Conservation (phyloP, 1,140 invertebrate species). For the Papilio xuthus region DNA sequence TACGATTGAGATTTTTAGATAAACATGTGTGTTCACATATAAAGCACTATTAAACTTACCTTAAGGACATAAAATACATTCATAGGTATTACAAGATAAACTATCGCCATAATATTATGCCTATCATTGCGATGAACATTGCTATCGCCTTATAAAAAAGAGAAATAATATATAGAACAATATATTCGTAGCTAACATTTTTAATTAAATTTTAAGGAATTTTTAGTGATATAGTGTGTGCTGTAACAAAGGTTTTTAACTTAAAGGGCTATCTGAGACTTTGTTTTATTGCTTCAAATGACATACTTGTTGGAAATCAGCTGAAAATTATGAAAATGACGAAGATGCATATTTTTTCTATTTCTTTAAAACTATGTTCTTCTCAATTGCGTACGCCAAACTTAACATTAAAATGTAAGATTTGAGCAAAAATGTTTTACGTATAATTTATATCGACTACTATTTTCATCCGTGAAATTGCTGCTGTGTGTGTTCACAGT, state of each 20-base stretch:
- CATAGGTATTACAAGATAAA: too few relatives aligned
- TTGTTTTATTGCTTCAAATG: not conserved
- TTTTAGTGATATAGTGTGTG: not conserved
- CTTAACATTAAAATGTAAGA: not conserved
- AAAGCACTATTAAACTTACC: too few relatives aligned
- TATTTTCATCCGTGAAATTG: not conserved
- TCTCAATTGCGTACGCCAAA: not conserved
- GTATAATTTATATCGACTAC: not conserved
- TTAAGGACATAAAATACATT: too few relatives aligned
- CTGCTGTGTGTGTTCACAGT: not conserved
- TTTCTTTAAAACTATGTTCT: not conserved
- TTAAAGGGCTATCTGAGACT: slow-evolving; percentile 20
- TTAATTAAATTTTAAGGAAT: not conserved
- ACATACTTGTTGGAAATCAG: not conserved
- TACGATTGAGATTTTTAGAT: too few relatives aligned
- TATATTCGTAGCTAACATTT: not conserved
- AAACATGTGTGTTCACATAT: too few relatives aligned
- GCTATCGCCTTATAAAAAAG: not conserved
- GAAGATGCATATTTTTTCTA: not conserved
- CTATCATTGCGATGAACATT: too few relatives aligned
- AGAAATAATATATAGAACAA: not conserved
- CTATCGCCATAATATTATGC: too few relatives aligned
- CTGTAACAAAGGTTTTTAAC: not conserved
- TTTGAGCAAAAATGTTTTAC: not conserved
- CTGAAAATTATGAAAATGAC: not conserved